Percentiles rank a stretch among this genome's conserved stretches.
Evolutionary conservation across 2,113 vertebrate genomes (phyloP).

Genomic region (Chamaetylas fuelleborni): DNA sequence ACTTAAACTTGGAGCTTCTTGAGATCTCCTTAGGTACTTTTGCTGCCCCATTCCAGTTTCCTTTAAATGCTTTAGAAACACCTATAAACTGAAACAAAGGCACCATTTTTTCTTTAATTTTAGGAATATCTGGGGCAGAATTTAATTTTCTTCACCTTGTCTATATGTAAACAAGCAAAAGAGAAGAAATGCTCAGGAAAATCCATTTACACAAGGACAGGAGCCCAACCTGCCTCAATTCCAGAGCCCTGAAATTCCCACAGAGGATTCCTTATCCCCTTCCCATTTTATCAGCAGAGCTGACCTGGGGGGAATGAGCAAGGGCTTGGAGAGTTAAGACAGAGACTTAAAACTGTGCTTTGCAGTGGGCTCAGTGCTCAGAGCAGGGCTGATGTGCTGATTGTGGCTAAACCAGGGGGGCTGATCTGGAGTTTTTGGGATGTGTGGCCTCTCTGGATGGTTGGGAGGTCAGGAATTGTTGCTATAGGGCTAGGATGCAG

Average conservation of each 20-base stretch:
- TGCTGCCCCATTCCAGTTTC: not conserved
- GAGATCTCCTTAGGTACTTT: not conserved
- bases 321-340: not conserved
- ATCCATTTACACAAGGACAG: not conserved
- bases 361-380: not conserved
- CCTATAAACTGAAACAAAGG: not conserved
- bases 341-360: constrained; percentile 36
- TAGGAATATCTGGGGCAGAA: not conserved
- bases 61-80: not conserved
- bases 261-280: not conserved
- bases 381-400: not conserved
- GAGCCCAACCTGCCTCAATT: not conserved
- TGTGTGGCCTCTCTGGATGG: constrained; percentile 9
- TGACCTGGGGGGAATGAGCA: not conserved
- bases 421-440: not conserved
- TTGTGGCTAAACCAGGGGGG: constrained; percentile 7
- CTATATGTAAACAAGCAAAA: not conserved
- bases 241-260: not conserved
- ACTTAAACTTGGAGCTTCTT: not conserved
- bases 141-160: accelerated
- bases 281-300: not conserved
- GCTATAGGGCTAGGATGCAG: too few relatives aligned
- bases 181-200: not conserved
- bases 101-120: not conserved
- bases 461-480: not conserved